phyloP scores from a whole-genome alignment of 2,113 vertebrate species.

The Megaptera novaeangliae region DNA sequence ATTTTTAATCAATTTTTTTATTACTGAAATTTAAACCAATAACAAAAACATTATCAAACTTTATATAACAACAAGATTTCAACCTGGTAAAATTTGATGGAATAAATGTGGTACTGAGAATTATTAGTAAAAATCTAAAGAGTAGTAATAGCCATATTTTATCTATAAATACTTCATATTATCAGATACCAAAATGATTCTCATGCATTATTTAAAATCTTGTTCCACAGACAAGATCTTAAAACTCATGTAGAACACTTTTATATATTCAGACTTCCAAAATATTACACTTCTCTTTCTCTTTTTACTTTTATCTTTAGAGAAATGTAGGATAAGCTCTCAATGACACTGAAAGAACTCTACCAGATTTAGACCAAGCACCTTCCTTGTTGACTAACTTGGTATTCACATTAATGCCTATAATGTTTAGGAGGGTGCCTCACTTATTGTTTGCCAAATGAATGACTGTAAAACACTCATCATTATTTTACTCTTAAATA shows the following conservation, averaged over 20 bases:
- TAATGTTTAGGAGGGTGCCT: background rate
- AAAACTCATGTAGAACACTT: background rate
- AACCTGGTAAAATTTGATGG: background rate
- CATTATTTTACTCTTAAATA: background rate
- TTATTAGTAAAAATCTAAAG: background rate
- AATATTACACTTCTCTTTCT: background rate
- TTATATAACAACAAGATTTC: background rate
- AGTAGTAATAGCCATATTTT: background rate
- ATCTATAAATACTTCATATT: background rate
- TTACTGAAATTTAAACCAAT: background rate
- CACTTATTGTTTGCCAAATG: background rate
- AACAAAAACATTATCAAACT: background rate
- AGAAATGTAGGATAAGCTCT: background rate
- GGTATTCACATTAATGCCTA: background rate
- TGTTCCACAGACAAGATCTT: background rate
- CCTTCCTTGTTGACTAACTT: background rate
- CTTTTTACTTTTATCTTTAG: background rate
- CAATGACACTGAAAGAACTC: background rate
- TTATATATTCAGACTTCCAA: background rate
- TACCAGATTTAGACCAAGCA: background rate
- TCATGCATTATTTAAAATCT: background rate
- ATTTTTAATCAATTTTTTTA: background rate
- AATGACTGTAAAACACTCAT: background rate
- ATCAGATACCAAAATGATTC: background rate
- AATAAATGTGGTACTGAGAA: background rate